These are phyloP conservation scores for Amphipyra tragopoginis DNA, from an alignment of 2,888 invertebrate species.

Conservation along the genomic window DNA sequence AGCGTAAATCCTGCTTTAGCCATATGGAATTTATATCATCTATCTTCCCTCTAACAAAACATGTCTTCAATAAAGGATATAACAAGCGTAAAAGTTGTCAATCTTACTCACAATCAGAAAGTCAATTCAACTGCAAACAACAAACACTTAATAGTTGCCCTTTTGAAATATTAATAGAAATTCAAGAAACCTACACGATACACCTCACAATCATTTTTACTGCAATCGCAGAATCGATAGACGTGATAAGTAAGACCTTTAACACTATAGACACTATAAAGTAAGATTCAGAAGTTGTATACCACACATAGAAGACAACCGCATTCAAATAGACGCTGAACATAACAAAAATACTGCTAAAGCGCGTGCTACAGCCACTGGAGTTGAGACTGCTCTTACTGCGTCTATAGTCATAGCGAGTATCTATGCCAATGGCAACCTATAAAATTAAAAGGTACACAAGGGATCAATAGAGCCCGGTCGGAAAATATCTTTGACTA, in stretches of 20 bases:
- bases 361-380: neutral
- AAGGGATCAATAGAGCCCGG: no score
- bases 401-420: no score
- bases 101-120: constrained; percentile 31
- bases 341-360: neutral
- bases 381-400: neutral
- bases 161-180: constrained; percentile 49
- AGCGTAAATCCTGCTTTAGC: no score
- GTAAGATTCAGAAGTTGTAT: constrained; percentile 24
- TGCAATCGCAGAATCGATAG: constrained; percentile 35
- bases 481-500: no score
- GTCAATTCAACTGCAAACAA: constrained; percentile 13
- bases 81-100: constrained; percentile 10
- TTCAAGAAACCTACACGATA: constrained; percentile 22
- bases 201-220: constrained; percentile 43
- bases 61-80: neutral
- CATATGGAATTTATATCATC: no score
- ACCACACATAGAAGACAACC: neutral
- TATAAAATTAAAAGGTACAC: no score
- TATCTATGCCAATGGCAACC: no score
- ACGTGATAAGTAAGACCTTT: constrained; percentile 44
- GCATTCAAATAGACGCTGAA: neutral
- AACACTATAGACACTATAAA: constrained; percentile 17
- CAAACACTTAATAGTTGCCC: constrained; percentile 27
- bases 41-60: no score